Evolutionary conservation across 2,888 invertebrate genomes (phyloP).

Genomic region (Mesochorus sp.): DNA sequence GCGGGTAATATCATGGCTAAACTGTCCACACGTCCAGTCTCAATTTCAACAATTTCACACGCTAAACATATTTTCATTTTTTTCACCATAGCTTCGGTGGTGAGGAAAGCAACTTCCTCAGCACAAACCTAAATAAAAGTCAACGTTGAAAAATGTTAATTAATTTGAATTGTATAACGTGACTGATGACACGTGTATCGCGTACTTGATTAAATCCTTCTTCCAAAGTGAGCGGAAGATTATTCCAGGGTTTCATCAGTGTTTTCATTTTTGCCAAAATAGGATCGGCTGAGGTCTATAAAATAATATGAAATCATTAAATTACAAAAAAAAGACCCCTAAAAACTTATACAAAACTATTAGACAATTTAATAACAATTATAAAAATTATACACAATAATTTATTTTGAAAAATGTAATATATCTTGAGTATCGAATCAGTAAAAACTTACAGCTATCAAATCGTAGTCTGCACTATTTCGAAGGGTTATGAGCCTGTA

Average conservation of each 20-base stretch:
- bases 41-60: slow-evolving; percentile 68
- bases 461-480: slow-evolving; percentile 70
- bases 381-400: no score
- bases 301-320: slow-evolving; percentile 37
- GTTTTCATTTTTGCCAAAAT: slow-evolving; percentile 59
- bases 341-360: background rate
- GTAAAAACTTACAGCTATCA: slow-evolving; percentile 68
- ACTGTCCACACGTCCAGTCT: slow-evolving; percentile 68
- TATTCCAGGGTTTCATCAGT: slow-evolving; percentile 60
- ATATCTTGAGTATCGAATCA: no score
- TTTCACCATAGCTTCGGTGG: slow-evolving; percentile 65
- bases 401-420: no score
- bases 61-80: slow-evolving; percentile 59
- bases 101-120: slow-evolving; percentile 70
- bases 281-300: slow-evolving; percentile 61
- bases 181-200: background rate
- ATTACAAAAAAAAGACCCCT: background rate
- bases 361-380: no score
- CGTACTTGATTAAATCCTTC: slow-evolving; percentile 70
- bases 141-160: background rate
- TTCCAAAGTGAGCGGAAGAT: slow-evolving; percentile 64
- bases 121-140: slow-evolving; percentile 68
- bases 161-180: background rate
- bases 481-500: slow-evolving; percentile 69
- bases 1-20: slow-evolving; percentile 68